Evolutionary conservation across 2,888 invertebrate genomes (phyloP), one percentile per base, ranked within the genome.

Genomic region (Palloptera scutellata): DNA sequence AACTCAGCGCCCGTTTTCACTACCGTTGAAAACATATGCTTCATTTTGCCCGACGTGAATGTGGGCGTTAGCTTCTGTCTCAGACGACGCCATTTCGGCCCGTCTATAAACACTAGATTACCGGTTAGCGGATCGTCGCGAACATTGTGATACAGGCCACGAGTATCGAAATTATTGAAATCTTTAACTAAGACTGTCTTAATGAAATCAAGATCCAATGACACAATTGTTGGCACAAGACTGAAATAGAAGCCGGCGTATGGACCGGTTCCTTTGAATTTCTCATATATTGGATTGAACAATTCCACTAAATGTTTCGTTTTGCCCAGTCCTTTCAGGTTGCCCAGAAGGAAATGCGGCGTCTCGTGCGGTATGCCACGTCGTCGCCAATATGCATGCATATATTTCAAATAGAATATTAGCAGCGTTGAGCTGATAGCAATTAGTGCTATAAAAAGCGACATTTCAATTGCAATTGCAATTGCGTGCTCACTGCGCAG

Each of bases 61-160:
- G 86, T 84, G 0, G 87, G 86, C 0, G 86, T 84, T 43, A 87
- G 67, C 53, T 86, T 85, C 1, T 48, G 72, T 1, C 86, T 62
- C 4, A 62, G 17, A 1, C 59, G 61, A 2, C 83, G 86, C 87
- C 87, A 88, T 61, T 84, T 79, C 1, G 80, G 76, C 1, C 85
- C 86, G 4, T 81, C 81, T 30, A 84, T 60, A 15, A 74, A 72
- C 8, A 84, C 74, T 2, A 86, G 69, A 72, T 84, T 79, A 0
- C 73, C 83, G 0, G 78, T 73, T 2, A 86, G 52, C 0, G 86
- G 86, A 74, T 85, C 84, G 20, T 79, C 77, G 6, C 76, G 72
- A 11, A 81, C 82, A 68, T 85, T 81, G 20, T 75, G 70, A 51
- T 76, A 79, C 0, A 82, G 64, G 0, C 83, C 83, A 5, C 83